Conservation (phyloP, 2,797 vertebrate genomes). For the Ctenosaura bakeri region DNA sequence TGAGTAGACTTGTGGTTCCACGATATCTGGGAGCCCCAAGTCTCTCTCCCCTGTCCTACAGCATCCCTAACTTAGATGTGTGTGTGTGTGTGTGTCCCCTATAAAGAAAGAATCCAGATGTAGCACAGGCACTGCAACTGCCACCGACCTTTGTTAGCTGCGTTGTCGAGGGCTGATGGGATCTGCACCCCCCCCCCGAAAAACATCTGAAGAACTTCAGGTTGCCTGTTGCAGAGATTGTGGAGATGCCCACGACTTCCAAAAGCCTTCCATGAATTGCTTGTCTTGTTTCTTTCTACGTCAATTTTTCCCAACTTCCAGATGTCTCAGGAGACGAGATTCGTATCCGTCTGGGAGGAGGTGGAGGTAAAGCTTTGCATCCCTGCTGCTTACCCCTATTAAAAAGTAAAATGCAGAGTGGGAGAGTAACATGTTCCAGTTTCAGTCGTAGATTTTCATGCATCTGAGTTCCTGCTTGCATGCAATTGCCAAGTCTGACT, state of each 20-base stretch:
- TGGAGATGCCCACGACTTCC: not conserved
- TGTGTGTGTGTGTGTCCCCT: too few relatives aligned
- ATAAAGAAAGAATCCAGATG: too few relatives aligned
- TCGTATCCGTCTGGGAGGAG: slow-evolving; percentile 43
- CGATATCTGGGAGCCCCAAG: too few relatives aligned
- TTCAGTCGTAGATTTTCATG: not conserved
- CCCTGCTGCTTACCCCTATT: not conserved
- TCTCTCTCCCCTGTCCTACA: too few relatives aligned
- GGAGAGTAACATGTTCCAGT: not conserved
- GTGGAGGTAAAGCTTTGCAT: slow-evolving; percentile 68
- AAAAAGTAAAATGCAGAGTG: not conserved
- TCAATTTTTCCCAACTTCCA: slow-evolving; percentile 55
- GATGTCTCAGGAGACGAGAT: slow-evolving; percentile 53
- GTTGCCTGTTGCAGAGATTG: not conserved
- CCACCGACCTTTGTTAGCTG: too few relatives aligned
- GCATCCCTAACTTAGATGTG: too few relatives aligned
- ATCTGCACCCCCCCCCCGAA: too few relatives aligned
- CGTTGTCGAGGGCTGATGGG: too few relatives aligned
- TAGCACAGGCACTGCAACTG: too few relatives aligned
- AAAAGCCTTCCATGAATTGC: not conserved
- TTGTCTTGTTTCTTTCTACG: slow-evolving; percentile 48
- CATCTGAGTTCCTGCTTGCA: not conserved
- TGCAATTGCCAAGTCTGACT: not conserved
- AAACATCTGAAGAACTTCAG: too few relatives aligned
- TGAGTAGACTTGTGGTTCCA: too few relatives aligned